Percentiles rank a stretch among this genome's conserved stretches.
phyloP scores from a whole-genome alignment of 2,888 invertebrate species.

The Drosophila imparisetae region DNA sequence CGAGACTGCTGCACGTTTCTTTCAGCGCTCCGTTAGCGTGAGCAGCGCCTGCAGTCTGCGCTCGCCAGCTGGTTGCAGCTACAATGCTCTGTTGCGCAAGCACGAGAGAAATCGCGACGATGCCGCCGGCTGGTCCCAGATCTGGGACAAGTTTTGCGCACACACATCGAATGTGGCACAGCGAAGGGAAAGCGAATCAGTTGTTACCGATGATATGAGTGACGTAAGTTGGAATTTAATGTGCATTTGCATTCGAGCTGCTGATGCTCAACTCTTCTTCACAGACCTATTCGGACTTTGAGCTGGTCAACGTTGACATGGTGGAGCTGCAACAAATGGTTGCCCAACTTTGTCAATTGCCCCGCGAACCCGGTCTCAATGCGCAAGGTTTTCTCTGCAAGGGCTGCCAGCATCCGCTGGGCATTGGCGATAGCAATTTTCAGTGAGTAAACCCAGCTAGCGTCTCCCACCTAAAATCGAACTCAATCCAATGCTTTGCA shows the following conservation, averaged over 20 bases:
- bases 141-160: conserved; percentile 85
- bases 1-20: conserved; percentile 43
- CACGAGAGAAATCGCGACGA: conserved; percentile 81
- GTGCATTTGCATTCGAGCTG: background rate
- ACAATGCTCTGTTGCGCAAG: conserved; percentile 82
- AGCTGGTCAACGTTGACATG: conserved; percentile 87
- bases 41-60: conserved; percentile 77
- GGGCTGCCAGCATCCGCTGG: conserved; percentile 86
- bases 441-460: conserved; percentile 54
- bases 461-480: background rate
- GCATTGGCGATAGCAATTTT: conserved; percentile 86
- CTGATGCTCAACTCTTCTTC: background rate
- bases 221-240: conserved; percentile 47
- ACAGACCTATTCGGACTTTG: conserved; percentile 86
- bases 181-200: conserved; percentile 41
- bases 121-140: conserved; percentile 86
- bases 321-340: conserved; percentile 87
- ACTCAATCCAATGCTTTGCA: conserved; percentile 61
- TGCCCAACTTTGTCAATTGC: conserved; percentile 88
- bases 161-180: conserved; percentile 40
- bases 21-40: conserved; percentile 83
- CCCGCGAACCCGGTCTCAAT: conserved; percentile 93
- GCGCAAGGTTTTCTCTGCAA: conserved; percentile 94
- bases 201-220: conserved; percentile 52
- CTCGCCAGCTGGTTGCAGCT: conserved; percentile 81